Evolutionary conservation across 2,113 vertebrate genomes (phyloP), one percentile per base, ranked within the genome.

Genomic region (Embiotoca jacksoni): DNA sequence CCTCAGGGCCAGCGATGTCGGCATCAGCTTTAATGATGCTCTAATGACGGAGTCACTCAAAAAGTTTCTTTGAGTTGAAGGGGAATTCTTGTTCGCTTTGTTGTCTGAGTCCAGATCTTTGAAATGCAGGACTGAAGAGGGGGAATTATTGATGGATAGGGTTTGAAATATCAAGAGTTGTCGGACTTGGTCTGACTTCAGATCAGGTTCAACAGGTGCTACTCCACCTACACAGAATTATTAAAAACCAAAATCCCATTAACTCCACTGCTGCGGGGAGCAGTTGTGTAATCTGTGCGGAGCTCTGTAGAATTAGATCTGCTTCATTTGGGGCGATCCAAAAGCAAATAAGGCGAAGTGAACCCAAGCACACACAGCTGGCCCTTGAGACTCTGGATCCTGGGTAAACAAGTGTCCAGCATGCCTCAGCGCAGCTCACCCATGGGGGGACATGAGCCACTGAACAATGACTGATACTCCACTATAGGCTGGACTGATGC

Each of bases 351-450:
- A 85, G 74, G 83, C 82, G 63, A 57, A 85, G 75, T 92, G 91
- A 94, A 91, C 36, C 88, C 75, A 32, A 86, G 92, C 90, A 93
- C 89, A 86, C 95, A 91, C 95, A 96, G 96, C 95, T 96, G 95
- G 75, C 91, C 80, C 90, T 89, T 91, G 88, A 93, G 91, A 94
- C 91, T 85, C 67, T 39, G 85, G 84, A 90, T 93, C 91, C 92
- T 80, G 89, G 85, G 91, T 92, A 96, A 96, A 96, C 93, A 94
- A 81, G 91, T 1, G 78, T 91, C 90, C 37, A 78, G 89, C 94
- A 90, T 92, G 93, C 81, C 84, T 78, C 85, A 72, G 84, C 85
- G 80, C 78, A 83, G 91, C 85, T 91, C 81, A 81, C 64, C 82
- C 84, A 77, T 58, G 57, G 80, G 78, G 75, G 68, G 61, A 66